phyloP scores from a whole-genome alignment of 2,888 invertebrate genomes.

The Lepidocyrtinus sp. region DNA sequence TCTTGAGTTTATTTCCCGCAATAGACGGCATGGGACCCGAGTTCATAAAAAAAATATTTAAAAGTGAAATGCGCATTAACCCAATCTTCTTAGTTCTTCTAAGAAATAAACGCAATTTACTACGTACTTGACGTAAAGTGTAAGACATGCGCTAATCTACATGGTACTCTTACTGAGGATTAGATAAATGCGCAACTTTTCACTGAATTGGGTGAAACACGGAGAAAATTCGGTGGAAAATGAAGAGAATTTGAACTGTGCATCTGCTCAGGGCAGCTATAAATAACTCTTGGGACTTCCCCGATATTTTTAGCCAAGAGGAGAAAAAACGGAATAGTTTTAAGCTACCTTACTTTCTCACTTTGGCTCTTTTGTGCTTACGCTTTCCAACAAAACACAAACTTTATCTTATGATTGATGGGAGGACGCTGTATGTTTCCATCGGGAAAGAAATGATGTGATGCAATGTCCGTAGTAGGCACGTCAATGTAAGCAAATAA shows the following conservation, averaged over 20 bases:
- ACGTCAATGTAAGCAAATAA: too few species aligned
- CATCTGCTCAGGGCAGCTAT: constrained; percentile 38
- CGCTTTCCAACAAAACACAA: not conserved
- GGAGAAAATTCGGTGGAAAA: not conserved
- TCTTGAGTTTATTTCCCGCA: not conserved
- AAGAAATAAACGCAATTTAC: constrained; percentile 14
- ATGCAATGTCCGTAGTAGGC: not conserved
- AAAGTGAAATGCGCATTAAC: not conserved
- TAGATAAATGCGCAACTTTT: not conserved
- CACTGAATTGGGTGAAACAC: not conserved
- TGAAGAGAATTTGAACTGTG: constrained; percentile 37
- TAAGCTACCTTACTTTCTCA: not conserved
- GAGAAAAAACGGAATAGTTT: not conserved
- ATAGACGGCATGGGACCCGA: constrained; percentile 45
- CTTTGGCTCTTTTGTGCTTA: not conserved
- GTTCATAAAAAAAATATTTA: not conserved
- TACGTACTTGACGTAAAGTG: not conserved
- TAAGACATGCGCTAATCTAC: not conserved
- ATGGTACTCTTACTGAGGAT: not conserved
- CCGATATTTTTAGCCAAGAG: constrained; percentile 59
- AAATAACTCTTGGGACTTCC: constrained; percentile 53
- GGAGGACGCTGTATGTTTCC: constrained; percentile 8
- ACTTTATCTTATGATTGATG: constrained; percentile 48
- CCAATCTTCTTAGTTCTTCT: not conserved
- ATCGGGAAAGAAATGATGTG: not conserved